phyloP scores from a whole-genome alignment of 2,888 invertebrate genomes.

The Lumbricus terrestris region DNA sequence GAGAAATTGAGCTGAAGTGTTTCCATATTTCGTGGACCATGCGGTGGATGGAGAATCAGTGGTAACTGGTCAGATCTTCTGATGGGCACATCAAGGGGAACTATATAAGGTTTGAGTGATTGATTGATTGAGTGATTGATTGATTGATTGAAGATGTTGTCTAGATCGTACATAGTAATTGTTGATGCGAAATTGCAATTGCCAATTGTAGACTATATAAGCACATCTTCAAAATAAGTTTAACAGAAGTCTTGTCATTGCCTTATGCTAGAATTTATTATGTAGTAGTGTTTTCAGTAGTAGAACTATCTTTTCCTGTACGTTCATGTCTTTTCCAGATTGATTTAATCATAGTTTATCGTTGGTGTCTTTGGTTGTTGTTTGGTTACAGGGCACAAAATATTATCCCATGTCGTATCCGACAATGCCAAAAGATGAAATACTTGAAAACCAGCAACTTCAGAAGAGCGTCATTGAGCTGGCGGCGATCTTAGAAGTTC shows the following conservation, averaged over 20 bases:
- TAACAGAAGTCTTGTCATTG: background rate
- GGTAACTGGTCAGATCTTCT: background rate
- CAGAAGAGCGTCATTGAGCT: conserved; percentile 73
- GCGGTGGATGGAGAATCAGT: background rate
- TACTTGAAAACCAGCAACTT: conserved; percentile 79
- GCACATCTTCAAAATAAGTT: background rate
- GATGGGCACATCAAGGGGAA: background rate
- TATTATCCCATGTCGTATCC: conserved; percentile 84
- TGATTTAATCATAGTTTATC: background rate
- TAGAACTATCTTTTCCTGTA: no score
- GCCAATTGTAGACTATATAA: background rate
- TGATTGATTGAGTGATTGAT: no score
- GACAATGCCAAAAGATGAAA: conserved; percentile 79
- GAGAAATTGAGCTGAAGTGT: background rate
- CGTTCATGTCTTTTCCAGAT: background rate
- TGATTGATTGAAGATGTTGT: background rate
- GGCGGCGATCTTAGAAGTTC: conserved; percentile 79
- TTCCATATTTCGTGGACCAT: background rate
- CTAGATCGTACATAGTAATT: background rate
- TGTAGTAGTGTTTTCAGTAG: no score
- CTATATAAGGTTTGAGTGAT: no score
- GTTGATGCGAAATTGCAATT: no score
- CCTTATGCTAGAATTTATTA: no score
- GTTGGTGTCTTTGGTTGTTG: background rate
- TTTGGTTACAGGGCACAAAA: conserved; percentile 69